Percentiles rank a stretch among this genome's conserved stretches.
Conservation (phyloP, 2,113 vertebrate species). For the Pedionomus torquatus region DNA sequence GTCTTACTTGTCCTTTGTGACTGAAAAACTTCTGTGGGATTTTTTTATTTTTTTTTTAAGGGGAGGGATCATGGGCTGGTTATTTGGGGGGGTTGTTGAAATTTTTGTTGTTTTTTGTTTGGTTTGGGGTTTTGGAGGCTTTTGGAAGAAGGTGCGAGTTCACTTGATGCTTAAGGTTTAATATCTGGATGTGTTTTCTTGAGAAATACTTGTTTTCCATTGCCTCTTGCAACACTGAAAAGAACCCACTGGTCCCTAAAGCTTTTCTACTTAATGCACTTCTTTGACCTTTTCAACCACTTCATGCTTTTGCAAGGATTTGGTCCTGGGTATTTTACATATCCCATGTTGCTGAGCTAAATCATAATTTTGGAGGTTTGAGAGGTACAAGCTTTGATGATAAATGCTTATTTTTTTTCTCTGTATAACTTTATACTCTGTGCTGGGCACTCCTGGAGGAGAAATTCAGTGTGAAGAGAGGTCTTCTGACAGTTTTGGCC, state of each 20-base stretch:
- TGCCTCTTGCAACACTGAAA: not conserved
- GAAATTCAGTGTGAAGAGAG: slow-evolving; percentile 14
- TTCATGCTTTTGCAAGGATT: not conserved
- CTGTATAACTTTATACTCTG: not conserved
- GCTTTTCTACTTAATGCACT: not conserved
- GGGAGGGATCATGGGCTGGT: too few species aligned
- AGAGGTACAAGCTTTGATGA: not conserved
- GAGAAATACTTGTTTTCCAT: not conserved
- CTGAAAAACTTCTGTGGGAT: not conserved
- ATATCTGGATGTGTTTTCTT: not conserved
- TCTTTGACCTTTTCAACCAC: not conserved
- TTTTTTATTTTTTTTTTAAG: not conserved
- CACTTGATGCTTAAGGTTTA: not conserved
- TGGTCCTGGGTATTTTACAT: not conserved
- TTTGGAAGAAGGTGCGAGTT: not conserved
- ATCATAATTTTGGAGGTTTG: not conserved
- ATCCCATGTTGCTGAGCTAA: not conserved
- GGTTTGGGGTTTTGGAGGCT: not conserved
- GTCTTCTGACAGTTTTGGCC: slow-evolving; percentile 25
- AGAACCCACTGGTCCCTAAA: not conserved
- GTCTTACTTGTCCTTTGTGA: not conserved
- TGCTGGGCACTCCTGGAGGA: not conserved
- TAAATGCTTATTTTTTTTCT: not conserved
- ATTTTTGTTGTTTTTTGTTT: not conserved
- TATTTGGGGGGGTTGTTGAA: not conserved